phyloP scores from a whole-genome alignment of 2,113 vertebrate species.

The Ursus arctos region DNA sequence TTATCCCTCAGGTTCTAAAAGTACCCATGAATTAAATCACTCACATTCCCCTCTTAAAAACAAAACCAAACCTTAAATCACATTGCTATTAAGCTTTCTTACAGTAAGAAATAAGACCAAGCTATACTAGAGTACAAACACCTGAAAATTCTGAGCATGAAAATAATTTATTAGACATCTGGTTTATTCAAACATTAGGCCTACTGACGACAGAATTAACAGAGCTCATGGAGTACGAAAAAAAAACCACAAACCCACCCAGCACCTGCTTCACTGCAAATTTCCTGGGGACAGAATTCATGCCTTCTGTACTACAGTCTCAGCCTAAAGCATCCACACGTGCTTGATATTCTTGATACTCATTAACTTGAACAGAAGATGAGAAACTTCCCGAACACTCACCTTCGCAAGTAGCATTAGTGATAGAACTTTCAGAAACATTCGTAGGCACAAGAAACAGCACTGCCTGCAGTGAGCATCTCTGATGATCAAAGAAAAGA shows the following conservation, averaged over 20 bases:
- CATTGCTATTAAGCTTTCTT: constrained; percentile 73
- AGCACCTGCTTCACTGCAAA: constrained; percentile 56
- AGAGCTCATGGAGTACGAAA: constrained; percentile 62
- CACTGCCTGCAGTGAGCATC: constrained; percentile 74
- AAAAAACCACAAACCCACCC: constrained; percentile 35
- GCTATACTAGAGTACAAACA: constrained; percentile 75
- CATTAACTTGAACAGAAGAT: background rate
- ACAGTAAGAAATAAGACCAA: constrained; percentile 74
- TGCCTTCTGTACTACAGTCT: constrained; percentile 8
- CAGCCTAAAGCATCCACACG: background rate
- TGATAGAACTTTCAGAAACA: constrained; percentile 55
- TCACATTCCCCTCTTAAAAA: constrained; percentile 60
- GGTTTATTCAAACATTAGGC: constrained; percentile 74
- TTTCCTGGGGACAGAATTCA: constrained; percentile 34
- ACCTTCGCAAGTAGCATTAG: constrained; percentile 47
- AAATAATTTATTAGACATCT: constrained; percentile 84
- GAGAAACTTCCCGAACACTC: constrained; percentile 24
- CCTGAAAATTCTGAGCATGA: constrained; percentile 78
- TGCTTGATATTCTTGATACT: background rate
- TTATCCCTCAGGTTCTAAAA: constrained; percentile 81
- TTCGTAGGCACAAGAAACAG: constrained; percentile 68
- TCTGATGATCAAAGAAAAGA: constrained; percentile 70
- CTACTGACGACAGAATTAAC: constrained; percentile 73
- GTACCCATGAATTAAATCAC: constrained; percentile 77
- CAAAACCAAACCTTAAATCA: constrained; percentile 70